Evolutionary conservation across 2,888 invertebrate genomes (phyloP), one percentile per base, ranked within the genome.

Genomic region (Tupiocoris notatus): DNA sequence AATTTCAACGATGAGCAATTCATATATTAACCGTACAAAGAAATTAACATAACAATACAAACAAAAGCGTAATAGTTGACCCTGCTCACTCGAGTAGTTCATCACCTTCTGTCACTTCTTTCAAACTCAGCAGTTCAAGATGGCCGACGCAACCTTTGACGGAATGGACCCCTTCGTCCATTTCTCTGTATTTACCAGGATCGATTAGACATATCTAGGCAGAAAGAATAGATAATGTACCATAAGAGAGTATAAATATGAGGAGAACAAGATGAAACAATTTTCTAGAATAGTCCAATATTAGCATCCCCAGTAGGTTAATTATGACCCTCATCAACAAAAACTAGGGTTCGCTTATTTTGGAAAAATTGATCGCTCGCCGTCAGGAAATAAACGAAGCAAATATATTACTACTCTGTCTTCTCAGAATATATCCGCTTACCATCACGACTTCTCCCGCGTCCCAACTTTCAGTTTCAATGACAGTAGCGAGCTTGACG

Each of bases 81-180:
- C n/a, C 39, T 39, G 39, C 39, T 83, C 83, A 87, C 80, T 87
- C 87, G 78, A 92, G 85, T 67, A 90, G 84, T 85, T 96, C 94
- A 82, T 96, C 95, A 22, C 91, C 94, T 85, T 95, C 93, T 9
- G 90, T 89, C 82, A 96, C 90, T 86, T 98, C 96, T 84, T 97
- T 98, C 77, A 97, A 87, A 83, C 92, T 94, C 1, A 98, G 84
- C 68, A 98, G 88, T 86, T 98, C 98, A 82, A 98, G 86, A 71
- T 91, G 88, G n/a, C 95, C 96, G 80, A 88, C 87, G 12, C 95
- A 94, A 84, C 93, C 95, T 0, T 95, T 94, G 82, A 96, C 95
- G 54, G 91, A 88, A 80, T 91, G 87, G 1, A 98, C 88, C 80
- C 97, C 84, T 79, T 95, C 93, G 85, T 96, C 96, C 24, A 98